A percentile compares a stretch with the other conserved stretches of the same genome.
phyloP scores from a whole-genome alignment of 2,888 invertebrate genomes.

The Notodromas monacha region DNA sequence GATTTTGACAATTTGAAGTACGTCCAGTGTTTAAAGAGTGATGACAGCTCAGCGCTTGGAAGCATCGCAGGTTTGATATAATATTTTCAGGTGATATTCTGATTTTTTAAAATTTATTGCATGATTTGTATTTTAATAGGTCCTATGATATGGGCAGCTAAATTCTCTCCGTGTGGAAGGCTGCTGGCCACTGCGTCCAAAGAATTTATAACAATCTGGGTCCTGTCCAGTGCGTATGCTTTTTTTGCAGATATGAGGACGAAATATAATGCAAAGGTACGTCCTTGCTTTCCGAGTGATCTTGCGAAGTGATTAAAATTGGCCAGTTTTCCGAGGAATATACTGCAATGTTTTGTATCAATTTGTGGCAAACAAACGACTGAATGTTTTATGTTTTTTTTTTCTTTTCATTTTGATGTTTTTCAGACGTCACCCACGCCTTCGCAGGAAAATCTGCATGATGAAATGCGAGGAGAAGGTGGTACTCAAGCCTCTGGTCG shows the following conservation, averaged over 20 bases:
- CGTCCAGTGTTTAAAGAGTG: conserved; percentile 38
- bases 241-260: conserved; percentile 84
- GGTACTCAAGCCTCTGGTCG: background rate
- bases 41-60: too few relatives aligned
- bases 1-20: conserved; percentile 73
- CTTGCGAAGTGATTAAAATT: too few relatives aligned
- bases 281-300: too few relatives aligned
- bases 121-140: conserved; percentile 14
- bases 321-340: too few relatives aligned
- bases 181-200: conserved; percentile 87
- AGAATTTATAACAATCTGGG: conserved; percentile 83
- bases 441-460: conserved; percentile 50
- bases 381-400: background rate
- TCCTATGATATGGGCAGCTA: conserved; percentile 97
- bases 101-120: conserved; percentile 1
- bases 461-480: conserved; percentile 11
- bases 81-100: conserved; percentile 5
- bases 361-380: too few relatives aligned
- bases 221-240: conserved; percentile 50
- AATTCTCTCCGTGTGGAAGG: conserved; percentile 79
- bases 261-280: conserved; percentile 55
- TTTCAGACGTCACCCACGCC: conserved; percentile 41
- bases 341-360: too few relatives aligned
- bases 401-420: conserved; percentile 1
- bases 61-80: too few relatives aligned